These are phyloP conservation scores for Lepeophtheirus salmonis DNA, from an alignment of 1,140 invertebrate species.

Conservation along the genomic window DNA sequence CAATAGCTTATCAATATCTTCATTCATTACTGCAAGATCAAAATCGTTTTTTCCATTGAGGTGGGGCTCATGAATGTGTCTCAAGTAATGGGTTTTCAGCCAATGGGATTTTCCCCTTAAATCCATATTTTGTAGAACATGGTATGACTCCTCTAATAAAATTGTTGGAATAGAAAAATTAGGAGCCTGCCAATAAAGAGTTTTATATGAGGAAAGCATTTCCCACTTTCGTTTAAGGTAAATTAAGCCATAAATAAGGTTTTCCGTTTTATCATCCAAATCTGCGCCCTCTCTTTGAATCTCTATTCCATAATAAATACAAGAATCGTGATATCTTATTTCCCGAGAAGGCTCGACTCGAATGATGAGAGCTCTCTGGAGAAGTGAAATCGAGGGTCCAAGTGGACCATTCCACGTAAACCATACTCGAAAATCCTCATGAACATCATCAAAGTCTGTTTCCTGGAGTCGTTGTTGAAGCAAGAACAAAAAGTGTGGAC, in stretches of 20 bases:
- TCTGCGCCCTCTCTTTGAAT: background rate
- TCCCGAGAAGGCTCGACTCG: background rate
- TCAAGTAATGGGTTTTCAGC: background rate
- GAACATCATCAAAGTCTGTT: background rate
- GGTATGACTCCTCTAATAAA: background rate
- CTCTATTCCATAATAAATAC: background rate
- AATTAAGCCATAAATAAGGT: background rate
- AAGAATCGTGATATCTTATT: background rate
- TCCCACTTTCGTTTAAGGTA: conserved; percentile 3
- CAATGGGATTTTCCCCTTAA: background rate
- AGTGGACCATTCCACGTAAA: background rate
- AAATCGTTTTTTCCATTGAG: background rate
- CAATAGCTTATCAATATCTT: too few species aligned
- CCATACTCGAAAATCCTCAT: conserved; percentile 13
- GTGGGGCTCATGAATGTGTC: background rate
- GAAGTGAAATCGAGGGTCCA: background rate
- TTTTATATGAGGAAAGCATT: background rate
- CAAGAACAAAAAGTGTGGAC: background rate
- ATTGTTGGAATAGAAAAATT: background rate
- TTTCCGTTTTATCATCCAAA: background rate
- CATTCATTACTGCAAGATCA: background rate
- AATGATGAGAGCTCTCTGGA: conserved; percentile 5
- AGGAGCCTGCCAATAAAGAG: background rate
- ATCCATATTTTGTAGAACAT: background rate
- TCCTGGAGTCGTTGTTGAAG: background rate